Evolutionary conservation across 2,797 vertebrate genomes (phyloP).

Genomic region (Calcarius lapponicus): DNA sequence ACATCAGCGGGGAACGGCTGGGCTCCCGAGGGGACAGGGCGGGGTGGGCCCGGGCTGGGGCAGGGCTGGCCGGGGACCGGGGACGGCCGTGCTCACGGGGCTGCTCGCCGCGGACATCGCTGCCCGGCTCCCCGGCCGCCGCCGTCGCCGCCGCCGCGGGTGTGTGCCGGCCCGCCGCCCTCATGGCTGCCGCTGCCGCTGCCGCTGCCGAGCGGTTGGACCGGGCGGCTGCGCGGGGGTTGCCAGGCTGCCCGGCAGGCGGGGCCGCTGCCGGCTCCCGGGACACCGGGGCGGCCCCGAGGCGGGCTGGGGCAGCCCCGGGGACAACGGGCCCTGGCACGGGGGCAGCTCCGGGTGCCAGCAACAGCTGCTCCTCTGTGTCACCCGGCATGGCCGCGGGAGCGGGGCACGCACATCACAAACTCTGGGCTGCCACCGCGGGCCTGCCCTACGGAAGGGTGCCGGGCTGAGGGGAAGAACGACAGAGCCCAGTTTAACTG

Average conservation of each 20-base stretch:
- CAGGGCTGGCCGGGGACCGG: background rate
- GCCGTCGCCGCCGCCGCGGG: background rate
- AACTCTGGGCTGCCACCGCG: rapidly evolving
- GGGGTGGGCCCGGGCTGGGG: background rate
- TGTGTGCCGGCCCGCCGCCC: background rate
- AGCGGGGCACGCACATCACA: background rate
- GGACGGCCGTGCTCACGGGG: background rate
- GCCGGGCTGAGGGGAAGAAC: rapidly evolving
- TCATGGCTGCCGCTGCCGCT: background rate
- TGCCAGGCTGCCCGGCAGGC: background rate
- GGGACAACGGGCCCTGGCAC: rapidly evolving
- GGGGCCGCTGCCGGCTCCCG: too few relatives aligned
- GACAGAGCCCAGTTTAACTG: background rate
- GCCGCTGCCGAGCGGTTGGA: background rate
- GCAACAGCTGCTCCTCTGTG: rapidly evolving
- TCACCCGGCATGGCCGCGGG: background rate
- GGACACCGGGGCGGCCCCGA: rapidly evolving
- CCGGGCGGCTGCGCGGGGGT: background rate
- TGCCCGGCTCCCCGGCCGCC: background rate
- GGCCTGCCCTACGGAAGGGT: rapidly evolving
- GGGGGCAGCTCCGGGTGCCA: rapidly evolving
- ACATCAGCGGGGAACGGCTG: too few relatives aligned
- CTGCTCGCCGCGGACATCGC: background rate
- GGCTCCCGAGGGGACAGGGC: background rate
- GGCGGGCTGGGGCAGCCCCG: too few relatives aligned